Conservation (phyloP, 2,888 invertebrate species). For the Agrenia bidenticulata region DNA sequence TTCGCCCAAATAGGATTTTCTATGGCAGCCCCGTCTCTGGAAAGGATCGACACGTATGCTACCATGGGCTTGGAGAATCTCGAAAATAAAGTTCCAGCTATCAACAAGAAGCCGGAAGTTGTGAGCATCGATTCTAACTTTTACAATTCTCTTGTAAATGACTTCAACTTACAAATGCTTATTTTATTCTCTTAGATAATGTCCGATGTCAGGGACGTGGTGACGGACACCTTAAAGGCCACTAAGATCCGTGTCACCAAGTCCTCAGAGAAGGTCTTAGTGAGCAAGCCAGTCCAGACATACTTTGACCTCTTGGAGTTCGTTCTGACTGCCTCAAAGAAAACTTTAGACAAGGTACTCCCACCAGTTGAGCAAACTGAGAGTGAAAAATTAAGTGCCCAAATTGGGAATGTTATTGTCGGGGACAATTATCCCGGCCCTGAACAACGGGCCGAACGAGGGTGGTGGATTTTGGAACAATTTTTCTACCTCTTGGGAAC, state of each 20-base stretch:
- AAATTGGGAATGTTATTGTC: not conserved
- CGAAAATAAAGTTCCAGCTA: slow-evolving; percentile 40
- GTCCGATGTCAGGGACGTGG: slow-evolving; percentile 1
- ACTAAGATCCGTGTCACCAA: slow-evolving; percentile 22
- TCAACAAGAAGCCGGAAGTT: slow-evolving; percentile 46
- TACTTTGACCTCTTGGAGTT: slow-evolving; percentile 40
- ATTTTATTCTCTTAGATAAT: slow-evolving; percentile 12
- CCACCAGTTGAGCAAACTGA: slow-evolving; percentile 22
- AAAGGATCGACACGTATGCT: slow-evolving; percentile 44
- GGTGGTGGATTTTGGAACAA: slow-evolving; percentile 26
- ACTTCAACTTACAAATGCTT: not conserved
- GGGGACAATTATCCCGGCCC: slow-evolving; percentile 23
- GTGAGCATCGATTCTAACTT: slow-evolving; percentile 21
- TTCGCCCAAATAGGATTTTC: slow-evolving; percentile 35
- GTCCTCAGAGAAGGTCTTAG: slow-evolving; percentile 33
- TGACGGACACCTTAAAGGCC: slow-evolving; percentile 6
- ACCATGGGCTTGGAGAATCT: slow-evolving; percentile 38
- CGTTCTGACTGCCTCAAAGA: slow-evolving; percentile 27
- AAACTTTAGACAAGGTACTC: slow-evolving; percentile 39
- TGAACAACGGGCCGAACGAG: slow-evolving; percentile 35
- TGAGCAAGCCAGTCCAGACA: slow-evolving; percentile 35
- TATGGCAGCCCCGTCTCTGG: slow-evolving; percentile 31
- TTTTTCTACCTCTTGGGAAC: slow-evolving; percentile 25
- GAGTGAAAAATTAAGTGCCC: slow-evolving; percentile 16
- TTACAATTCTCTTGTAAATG: not conserved